Conservation (phyloP, 2,888 invertebrate genomes). For the Caradrina clavipalpis region DNA sequence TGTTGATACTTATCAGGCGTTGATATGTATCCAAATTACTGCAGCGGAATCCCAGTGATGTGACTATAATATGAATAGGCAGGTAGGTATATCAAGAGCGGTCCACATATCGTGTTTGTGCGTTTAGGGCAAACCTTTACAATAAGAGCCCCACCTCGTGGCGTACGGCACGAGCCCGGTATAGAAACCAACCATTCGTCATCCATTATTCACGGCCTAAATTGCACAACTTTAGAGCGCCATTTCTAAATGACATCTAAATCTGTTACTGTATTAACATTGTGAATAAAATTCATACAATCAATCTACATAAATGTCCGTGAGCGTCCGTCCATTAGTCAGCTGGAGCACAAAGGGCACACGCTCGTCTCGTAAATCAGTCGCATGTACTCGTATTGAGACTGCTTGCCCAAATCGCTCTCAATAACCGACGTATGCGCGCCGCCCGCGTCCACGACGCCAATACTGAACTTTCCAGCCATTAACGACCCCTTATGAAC, state of each 20-base stretch:
- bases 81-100: constrained; percentile 53
- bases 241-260: constrained; percentile 91
- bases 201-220: constrained; percentile 91
- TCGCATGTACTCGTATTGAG: constrained; percentile 88
- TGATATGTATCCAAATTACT: constrained; percentile 42
- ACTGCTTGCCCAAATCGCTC: constrained; percentile 88
- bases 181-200: constrained; percentile 88
- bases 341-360: constrained; percentile 90
- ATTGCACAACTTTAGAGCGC: constrained; percentile 91
- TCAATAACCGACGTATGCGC: constrained; percentile 82
- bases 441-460: constrained; percentile 66
- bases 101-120: constrained; percentile 65
- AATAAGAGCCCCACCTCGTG: constrained; percentile 83
- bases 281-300: constrained; percentile 91
- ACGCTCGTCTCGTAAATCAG: constrained; percentile 91
- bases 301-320: constrained; percentile 91
- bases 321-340: constrained; percentile 91
- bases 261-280: constrained; percentile 91
- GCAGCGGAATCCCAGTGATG: constrained; percentile 46
- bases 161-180: constrained; percentile 78
- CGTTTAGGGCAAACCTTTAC: constrained; percentile 75
- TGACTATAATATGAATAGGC: constrained; percentile 58
- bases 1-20: constrained; percentile 46
- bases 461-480: constrained; percentile 81
- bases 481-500: constrained; percentile 86